These are phyloP conservation scores for Zoroaster sp. DNA, from an alignment of 53 echinoderm and acorn worm genomes.

Conservation along the genomic window DNA sequence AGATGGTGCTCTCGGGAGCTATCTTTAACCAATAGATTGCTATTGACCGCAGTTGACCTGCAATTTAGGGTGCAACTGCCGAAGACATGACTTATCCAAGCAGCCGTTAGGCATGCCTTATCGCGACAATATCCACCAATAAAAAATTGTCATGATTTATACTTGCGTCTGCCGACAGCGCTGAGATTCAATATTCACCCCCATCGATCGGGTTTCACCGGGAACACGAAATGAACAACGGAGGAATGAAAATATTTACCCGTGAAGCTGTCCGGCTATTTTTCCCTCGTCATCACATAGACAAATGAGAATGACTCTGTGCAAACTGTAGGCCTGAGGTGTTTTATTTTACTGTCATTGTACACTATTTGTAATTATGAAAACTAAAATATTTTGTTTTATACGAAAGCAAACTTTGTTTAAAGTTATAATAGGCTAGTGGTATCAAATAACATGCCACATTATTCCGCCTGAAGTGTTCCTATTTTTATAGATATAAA, in stretches of 20 bases:
- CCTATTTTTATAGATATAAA: too few species aligned
- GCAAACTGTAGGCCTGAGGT: too few species aligned
- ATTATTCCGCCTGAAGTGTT: too few species aligned
- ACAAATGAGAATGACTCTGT: not conserved
- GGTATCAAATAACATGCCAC: too few species aligned
- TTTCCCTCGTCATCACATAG: not conserved
- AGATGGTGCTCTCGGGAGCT: too few species aligned
- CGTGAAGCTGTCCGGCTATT: not conserved
- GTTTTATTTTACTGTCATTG: too few species aligned
- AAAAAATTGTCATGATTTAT: not conserved
- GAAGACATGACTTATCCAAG: not conserved
- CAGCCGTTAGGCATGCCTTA: not conserved
- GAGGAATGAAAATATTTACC: not conserved
- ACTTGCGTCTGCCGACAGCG: not conserved
- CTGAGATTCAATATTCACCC: not conserved
- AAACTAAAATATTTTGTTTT: too few species aligned
- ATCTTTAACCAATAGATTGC: too few species aligned
- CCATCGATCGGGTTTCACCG: not conserved
- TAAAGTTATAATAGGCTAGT: too few species aligned
- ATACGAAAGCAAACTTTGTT: too few species aligned
- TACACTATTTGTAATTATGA: too few species aligned
- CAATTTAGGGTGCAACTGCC: not conserved
- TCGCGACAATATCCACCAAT: not conserved
- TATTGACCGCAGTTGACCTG: not conserved
- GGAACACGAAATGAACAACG: not conserved